Conservation (phyloP, 1,140 invertebrate species). For the Philopotamus ludificatus region DNA sequence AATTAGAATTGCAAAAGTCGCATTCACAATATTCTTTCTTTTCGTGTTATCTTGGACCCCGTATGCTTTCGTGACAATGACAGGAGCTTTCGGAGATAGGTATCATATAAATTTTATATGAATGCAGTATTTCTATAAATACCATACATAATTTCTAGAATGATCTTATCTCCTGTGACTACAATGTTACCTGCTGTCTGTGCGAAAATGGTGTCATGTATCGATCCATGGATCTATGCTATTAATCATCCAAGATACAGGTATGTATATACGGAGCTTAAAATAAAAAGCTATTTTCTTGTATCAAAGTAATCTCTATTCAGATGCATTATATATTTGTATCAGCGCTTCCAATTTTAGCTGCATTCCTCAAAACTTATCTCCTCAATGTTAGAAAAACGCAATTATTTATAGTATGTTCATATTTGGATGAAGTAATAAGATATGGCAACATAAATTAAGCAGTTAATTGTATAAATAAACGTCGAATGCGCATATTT, state of each 20-base stretch:
- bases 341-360: too few species aligned
- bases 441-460: background rate
- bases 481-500: background rate
- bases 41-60: constrained; percentile 75
- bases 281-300: too few species aligned
- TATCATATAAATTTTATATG: constrained; percentile 43
- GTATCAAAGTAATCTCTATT: too few species aligned
- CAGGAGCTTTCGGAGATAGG: constrained; percentile 72
- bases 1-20: constrained; percentile 73
- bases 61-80: constrained; percentile 69
- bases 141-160: constrained; percentile 45
- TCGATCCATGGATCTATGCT: constrained; percentile 78
- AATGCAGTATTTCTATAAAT: constrained; percentile 21
- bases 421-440: too few species aligned
- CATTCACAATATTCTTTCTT: constrained; percentile 73
- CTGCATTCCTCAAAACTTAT: too few species aligned
- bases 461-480: background rate
- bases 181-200: constrained; percentile 74
- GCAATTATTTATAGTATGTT: too few species aligned
- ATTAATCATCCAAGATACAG: constrained; percentile 77
- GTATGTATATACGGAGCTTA: constrained; percentile 44
- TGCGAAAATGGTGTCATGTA: constrained; percentile 70
- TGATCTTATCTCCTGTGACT: constrained; percentile 63
- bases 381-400: too few species aligned
- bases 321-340: background rate